Percentiles rank a stretch among this genome's conserved stretches.
phyloP scores from a whole-genome alignment of 2,797 vertebrate species.

The Protonibea diacanthus region DNA sequence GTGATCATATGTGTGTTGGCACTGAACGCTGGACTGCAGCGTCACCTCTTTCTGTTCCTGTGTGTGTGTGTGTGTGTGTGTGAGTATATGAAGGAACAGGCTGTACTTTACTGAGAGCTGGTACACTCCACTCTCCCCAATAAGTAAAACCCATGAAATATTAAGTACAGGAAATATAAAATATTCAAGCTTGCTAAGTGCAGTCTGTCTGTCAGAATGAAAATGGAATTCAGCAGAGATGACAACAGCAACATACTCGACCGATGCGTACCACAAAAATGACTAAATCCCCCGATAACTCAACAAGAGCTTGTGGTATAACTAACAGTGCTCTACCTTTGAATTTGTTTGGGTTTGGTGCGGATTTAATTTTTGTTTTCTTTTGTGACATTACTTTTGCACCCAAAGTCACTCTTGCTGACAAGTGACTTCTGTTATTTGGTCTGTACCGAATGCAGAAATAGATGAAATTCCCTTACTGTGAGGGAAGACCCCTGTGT shows the following conservation, averaged over 20 bases:
- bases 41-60: not conserved
- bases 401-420: conserved; percentile 17
- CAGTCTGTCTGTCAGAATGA: conserved; percentile 19
- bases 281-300: not conserved
- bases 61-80: rapidly evolving
- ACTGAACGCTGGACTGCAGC: not conserved
- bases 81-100: conserved; percentile 7
- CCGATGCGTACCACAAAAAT: not conserved
- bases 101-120: conserved; percentile 1
- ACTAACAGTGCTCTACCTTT: not conserved
- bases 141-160: conserved; percentile 52
- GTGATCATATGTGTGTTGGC: not conserved
- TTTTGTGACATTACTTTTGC: not conserved
- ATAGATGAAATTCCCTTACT: conserved; percentile 37
- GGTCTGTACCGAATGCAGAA: not conserved
- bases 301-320: not conserved
- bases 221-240: not conserved
- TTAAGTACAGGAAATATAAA: conserved; percentile 47
- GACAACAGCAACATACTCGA: not conserved
- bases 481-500: not conserved
- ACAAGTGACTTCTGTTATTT: not conserved
- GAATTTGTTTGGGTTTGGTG: not conserved
- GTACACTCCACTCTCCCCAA: conserved; percentile 15
- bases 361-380: rapidly evolving
- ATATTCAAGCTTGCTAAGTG: conserved; percentile 49